Evolutionary conservation across 1,140 invertebrate genomes (phyloP).

Genomic region (Akabosia matsudoensis): DNA sequence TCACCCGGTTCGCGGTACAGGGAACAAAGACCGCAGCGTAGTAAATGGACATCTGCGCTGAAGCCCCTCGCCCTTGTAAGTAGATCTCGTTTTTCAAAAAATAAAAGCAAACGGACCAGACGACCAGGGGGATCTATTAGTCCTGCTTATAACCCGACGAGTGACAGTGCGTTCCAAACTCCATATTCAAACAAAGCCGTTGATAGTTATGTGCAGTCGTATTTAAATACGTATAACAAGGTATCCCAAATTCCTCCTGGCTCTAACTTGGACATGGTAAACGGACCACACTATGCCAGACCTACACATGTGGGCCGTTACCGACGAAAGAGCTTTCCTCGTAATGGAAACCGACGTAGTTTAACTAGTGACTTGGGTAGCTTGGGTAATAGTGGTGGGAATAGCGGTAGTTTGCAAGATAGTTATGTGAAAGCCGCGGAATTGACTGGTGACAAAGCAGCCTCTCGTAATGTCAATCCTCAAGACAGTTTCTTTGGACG

Average conservation of each 20-base stretch:
- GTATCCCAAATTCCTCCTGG: background rate
- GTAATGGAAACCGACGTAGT: background rate
- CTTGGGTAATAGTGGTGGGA: background rate
- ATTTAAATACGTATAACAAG: background rate
- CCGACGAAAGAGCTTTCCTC: background rate
- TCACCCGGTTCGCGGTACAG: background rate
- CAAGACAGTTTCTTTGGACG: background rate
- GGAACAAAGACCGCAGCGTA: background rate
- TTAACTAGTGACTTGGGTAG: background rate
- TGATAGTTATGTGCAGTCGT: background rate
- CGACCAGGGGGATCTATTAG: background rate
- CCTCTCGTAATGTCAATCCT: background rate
- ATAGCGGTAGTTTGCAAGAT: background rate
- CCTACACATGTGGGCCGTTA: background rate
- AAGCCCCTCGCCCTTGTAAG: conserved; percentile 18
- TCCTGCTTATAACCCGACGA: background rate
- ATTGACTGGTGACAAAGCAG: background rate
- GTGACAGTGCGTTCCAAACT: background rate
- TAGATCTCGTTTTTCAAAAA: conserved; percentile 10
- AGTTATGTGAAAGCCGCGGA: background rate
- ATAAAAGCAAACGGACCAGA: background rate
- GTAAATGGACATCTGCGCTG: background rate
- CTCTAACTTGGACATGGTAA: background rate
- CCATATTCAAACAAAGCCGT: background rate
- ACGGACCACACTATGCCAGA: background rate